phyloP scores from a whole-genome alignment of 2,797 vertebrate genomes.

The Chanos chanos region DNA sequence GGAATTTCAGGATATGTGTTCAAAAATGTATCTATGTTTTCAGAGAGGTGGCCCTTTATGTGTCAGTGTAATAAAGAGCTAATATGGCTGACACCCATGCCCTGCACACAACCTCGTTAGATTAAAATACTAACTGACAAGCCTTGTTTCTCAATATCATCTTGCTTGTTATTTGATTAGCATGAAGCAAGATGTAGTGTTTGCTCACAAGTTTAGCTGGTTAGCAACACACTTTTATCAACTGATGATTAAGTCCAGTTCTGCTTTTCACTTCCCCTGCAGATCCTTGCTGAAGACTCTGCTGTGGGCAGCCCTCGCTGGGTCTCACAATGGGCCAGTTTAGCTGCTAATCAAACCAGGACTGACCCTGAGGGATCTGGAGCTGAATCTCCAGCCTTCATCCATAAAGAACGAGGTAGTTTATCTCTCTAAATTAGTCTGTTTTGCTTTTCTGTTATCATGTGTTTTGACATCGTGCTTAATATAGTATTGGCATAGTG shows the following conservation, averaged over 20 bases:
- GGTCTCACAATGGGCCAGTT: conserved; percentile 95
- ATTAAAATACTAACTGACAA: too few relatives aligned
- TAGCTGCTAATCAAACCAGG: conserved; percentile 91
- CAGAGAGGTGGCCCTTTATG: too few relatives aligned
- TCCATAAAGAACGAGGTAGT: conserved; percentile 85
- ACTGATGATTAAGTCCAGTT: background rate
- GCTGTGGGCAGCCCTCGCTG: conserved; percentile 77
- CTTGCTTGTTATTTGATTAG: too few relatives aligned
- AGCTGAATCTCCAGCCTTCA: conserved; percentile 73
- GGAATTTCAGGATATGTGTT: too few relatives aligned
- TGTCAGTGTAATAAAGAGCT: too few relatives aligned
- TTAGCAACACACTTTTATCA: too few relatives aligned
- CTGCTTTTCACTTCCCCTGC: background rate
- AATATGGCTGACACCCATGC: too few relatives aligned
- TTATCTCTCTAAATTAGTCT: background rate
- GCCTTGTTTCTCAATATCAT: too few relatives aligned
- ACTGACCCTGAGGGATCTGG: conserved; percentile 88
- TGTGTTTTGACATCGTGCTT: background rate
- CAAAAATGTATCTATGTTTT: too few relatives aligned
- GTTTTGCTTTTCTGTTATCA: background rate
- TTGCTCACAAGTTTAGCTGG: too few relatives aligned
- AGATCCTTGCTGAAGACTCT: conserved; percentile 72
- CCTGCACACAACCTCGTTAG: too few relatives aligned
- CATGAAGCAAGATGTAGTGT: too few relatives aligned
- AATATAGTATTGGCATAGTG: background rate